phyloP scores from a whole-genome alignment of 2,888 invertebrate genomes.

The Neoascia interrupta region DNA sequence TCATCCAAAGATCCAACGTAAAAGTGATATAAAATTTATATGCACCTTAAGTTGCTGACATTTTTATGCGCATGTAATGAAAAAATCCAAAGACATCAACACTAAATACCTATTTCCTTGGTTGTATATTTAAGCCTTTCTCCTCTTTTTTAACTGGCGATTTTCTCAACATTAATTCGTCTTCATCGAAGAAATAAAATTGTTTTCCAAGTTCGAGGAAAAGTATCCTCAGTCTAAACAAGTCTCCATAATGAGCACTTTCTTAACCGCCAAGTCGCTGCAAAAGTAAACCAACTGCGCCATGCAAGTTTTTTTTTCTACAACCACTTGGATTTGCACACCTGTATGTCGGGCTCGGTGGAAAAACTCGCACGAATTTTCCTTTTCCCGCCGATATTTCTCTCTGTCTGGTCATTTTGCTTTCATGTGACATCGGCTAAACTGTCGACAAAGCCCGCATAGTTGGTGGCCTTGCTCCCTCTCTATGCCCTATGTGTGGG shows the following conservation, averaged over 20 bases:
- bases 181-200: constrained; percentile 11
- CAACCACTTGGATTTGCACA: constrained; percentile 21
- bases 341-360: constrained; percentile 39
- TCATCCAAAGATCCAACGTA: too few species aligned
- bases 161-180: constrained; percentile 4
- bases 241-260: constrained; percentile 24
- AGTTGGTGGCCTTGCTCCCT: constrained; percentile 46
- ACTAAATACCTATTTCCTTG: neutral
- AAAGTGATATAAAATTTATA: too few species aligned
- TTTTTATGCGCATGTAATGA: too few species aligned
- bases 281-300: neutral
- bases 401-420: constrained; percentile 46
- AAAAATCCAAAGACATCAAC: too few species aligned
- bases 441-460: constrained; percentile 7
- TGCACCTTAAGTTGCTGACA: too few species aligned
- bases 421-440: constrained; percentile 39
- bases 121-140: constrained; percentile 26
- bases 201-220: constrained; percentile 41
- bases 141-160: constrained; percentile 13
- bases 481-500: neutral
- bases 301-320: constrained; percentile 14
- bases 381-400: constrained; percentile 14
- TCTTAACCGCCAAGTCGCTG: constrained; percentile 3
- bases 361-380: constrained; percentile 30
- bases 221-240: neutral